Evolutionary conservation across 2,797 vertebrate genomes (phyloP), one percentile per base, ranked within the genome.

Genomic region (Myotis daubentonii): DNA sequence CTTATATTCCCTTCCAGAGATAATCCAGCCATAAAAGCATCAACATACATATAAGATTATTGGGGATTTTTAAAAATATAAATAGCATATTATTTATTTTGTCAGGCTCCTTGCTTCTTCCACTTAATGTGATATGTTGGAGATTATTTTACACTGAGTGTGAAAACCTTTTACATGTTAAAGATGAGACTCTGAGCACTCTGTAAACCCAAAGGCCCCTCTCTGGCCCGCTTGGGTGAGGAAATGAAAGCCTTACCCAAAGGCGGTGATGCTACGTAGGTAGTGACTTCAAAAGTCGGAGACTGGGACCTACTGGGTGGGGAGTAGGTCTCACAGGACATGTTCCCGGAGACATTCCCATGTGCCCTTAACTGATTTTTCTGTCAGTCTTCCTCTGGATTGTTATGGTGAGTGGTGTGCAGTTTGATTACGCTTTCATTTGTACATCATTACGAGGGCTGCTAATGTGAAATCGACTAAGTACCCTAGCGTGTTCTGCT

Each of bases 371-470:
- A 20, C 25, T 28, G 78, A 85, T 44, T 65, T 49, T 49, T 84
- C 85, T 65, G 22, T 47, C 88, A 94, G 44, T 44, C 49, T 19
- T 44, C 15, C 72, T 91, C 87, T 78, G n/a, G 53, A 68, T 87
- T 33, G 47, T 80, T 80, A 44, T 68, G 66, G 51, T 20, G n/a
- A 89, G 55, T n/a, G 57, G 6, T 80, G 36, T 87, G 20, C 30
- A 25, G 60, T 70, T 72, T 78, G 78, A 87, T 68, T 41, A 65
- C 75, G 33, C 17, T 82, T 90, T 94, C 55, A 23, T 91, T 95
- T 84, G 79, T 85, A 38, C 79, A 23, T 5, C 1, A 10, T n/a
- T 38, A 55, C 75, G 89, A 75, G 25, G 19, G 66, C 89, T 95
- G 30, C 82, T 57, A 25, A 90, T 60, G 41, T 78, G 23, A 62